phyloP scores from a whole-genome alignment of 1,140 invertebrate genomes.

The Nixonia krombeini region DNA sequence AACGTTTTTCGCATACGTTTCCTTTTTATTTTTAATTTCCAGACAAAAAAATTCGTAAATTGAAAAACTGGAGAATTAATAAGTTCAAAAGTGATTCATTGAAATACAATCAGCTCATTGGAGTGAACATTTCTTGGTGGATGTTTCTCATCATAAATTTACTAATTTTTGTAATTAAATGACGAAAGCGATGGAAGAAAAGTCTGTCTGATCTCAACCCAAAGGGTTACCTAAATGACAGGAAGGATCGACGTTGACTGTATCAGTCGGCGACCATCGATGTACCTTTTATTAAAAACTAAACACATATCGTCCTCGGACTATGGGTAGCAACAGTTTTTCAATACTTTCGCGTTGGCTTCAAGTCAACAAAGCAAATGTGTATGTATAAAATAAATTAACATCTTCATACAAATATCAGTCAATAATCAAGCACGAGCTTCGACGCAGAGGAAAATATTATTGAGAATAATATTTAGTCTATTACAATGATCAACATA shows the following conservation, averaged over 20 bases:
- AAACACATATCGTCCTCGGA: slow-evolving; percentile 48
- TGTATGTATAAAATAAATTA: slow-evolving; percentile 47
- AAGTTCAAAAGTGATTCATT: too few relatives aligned
- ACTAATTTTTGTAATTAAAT: slow-evolving; percentile 23
- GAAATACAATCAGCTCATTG: too few relatives aligned
- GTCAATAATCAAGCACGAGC: slow-evolving; percentile 39
- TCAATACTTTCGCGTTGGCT: slow-evolving; percentile 19
- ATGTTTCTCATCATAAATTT: too few relatives aligned
- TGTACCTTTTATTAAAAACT: slow-evolving; percentile 29
- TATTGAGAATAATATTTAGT: slow-evolving; percentile 26
- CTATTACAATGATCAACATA: slow-evolving; percentile 14
- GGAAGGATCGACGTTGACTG: slow-evolving; percentile 32
- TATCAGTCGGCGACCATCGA: slow-evolving; percentile 35
- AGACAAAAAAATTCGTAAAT: too few relatives aligned
- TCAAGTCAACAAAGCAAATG: slow-evolving; percentile 25
- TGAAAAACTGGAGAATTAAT: too few relatives aligned
- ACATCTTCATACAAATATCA: slow-evolving; percentile 50
- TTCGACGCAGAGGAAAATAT: slow-evolving; percentile 30
- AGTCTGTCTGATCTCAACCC: slow-evolving; percentile 28
- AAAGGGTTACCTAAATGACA: slow-evolving; percentile 15
- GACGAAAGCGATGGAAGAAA: slow-evolving; percentile 16
- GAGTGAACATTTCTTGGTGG: too few relatives aligned
- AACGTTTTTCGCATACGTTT: too few relatives aligned
- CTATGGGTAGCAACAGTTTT: slow-evolving; percentile 43
- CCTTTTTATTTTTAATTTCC: too few relatives aligned